These are phyloP conservation scores for Marasmarcha lunaedactyla DNA, from an alignment of 2,888 invertebrate species.

Conservation along the genomic window DNA sequence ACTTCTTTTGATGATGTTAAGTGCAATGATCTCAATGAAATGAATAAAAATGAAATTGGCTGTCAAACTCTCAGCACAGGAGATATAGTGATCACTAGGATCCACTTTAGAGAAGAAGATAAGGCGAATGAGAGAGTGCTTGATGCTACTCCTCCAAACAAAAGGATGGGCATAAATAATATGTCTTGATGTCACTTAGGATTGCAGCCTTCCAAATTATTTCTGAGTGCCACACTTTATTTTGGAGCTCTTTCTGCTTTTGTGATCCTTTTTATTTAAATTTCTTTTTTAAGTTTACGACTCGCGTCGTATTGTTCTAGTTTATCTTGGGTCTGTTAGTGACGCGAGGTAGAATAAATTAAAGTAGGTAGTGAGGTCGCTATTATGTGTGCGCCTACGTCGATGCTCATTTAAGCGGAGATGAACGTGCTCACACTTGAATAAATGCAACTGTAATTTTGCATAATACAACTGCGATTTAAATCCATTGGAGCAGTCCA, in stretches of 20 bases:
- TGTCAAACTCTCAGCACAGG: slow-evolving; percentile 92
- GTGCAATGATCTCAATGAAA: slow-evolving; percentile 59
- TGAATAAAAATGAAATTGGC: slow-evolving; percentile 67
- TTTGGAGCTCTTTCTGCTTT: slow-evolving; percentile 37
- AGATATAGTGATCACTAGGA: slow-evolving; percentile 91
- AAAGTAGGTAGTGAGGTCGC: slow-evolving; percentile 45
- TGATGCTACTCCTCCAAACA: slow-evolving; percentile 54
- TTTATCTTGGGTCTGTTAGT: slow-evolving; percentile 18
- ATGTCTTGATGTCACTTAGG: slow-evolving; percentile 54
- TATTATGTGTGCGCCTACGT: slow-evolving; percentile 51
- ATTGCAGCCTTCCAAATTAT: slow-evolving; percentile 34
- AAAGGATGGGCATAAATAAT: slow-evolving; percentile 50
- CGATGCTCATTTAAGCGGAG: slow-evolving; percentile 63
- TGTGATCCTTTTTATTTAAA: slow-evolving; percentile 47
- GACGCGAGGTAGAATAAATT: slow-evolving; percentile 52
- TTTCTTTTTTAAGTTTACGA: slow-evolving; percentile 18
- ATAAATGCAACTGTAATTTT: slow-evolving; percentile 51
- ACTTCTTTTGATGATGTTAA: slow-evolving; percentile 44
- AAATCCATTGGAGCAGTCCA: slow-evolving; percentile 35
- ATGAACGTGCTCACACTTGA: slow-evolving; percentile 42
- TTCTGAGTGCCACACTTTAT: slow-evolving; percentile 56
- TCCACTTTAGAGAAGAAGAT: slow-evolving; percentile 69
- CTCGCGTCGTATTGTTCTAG: slow-evolving; percentile 21
- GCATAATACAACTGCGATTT: slow-evolving; percentile 49
- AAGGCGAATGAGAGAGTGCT: slow-evolving; percentile 55